Evolutionary conservation across 2,113 vertebrate species (phyloP).

Genomic region (Orthonyx spaldingii): DNA sequence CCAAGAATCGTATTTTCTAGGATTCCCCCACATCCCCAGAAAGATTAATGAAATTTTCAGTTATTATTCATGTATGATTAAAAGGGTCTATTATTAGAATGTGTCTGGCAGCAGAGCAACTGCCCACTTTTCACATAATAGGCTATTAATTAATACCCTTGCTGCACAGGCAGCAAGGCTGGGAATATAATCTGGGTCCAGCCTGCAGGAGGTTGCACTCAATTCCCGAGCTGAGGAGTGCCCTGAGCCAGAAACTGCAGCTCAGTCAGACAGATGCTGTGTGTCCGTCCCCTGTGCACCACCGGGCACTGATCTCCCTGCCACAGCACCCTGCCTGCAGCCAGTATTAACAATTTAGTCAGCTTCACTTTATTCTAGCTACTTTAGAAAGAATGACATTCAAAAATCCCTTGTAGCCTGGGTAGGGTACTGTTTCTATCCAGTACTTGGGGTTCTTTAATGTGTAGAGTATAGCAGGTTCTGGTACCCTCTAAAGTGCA

Average conservation of each 20-base stretch:
- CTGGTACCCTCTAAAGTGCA: neutral
- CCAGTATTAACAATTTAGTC: neutral
- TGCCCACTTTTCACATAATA: neutral
- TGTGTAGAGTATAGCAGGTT: neutral
- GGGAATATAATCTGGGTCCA: neutral
- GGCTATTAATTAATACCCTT: neutral
- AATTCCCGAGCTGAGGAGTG: neutral
- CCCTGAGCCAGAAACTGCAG: neutral
- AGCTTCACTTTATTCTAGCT: neutral
- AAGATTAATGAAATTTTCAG: neutral
- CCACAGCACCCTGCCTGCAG: neutral
- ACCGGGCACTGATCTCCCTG: neutral
- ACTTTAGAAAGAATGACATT: neutral
- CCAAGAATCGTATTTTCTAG: neutral
- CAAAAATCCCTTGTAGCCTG: neutral
- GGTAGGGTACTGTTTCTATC: neutral
- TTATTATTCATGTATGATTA: neutral
- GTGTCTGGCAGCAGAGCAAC: neutral
- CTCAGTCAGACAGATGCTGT: neutral
- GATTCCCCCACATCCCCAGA: neutral
- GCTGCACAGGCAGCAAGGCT: neutral
- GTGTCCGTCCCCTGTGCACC: fast-evolving
- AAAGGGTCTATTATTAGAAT: neutral
- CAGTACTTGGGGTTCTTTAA: neutral
- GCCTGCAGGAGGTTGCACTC: neutral